Evolutionary conservation across 2,113 vertebrate genomes (phyloP).

Genomic region (Numida meleagris): DNA sequence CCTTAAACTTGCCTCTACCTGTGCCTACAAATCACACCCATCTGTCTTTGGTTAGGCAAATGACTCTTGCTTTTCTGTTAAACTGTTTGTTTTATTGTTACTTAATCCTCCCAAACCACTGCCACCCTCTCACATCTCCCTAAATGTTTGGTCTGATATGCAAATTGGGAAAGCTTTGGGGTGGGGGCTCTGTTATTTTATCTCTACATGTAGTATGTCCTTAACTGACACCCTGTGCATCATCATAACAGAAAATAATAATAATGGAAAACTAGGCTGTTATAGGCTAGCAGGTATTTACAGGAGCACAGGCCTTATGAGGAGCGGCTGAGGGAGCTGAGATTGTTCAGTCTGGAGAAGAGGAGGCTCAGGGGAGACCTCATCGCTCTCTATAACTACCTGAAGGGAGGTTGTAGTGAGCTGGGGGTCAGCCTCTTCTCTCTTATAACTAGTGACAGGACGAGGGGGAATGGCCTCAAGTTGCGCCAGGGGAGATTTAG

Average conservation of each 20-base stretch:
- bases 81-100: slow-evolving; percentile 47
- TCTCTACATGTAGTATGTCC: not conserved
- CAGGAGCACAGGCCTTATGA: too few relatives aligned
- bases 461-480: too few relatives aligned
- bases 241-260: not conserved
- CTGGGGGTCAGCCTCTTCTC: too few relatives aligned
- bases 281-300: not conserved
- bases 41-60: slow-evolving; percentile 41
- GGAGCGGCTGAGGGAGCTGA: too few relatives aligned
- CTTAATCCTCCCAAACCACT: slow-evolving; percentile 28
- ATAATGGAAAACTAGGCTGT: not conserved
- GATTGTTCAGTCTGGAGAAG: too few relatives aligned
- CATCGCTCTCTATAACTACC: too few relatives aligned
- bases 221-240: not conserved
- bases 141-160: not conserved
- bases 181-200: not conserved
- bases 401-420: too few relatives aligned
- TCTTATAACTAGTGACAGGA: too few relatives aligned
- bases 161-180: slow-evolving; percentile 10
- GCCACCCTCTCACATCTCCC: not conserved
- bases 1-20: slow-evolving; percentile 27
- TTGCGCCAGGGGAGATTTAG: too few relatives aligned
- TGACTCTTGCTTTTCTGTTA: slow-evolving; percentile 41
- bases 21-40: slow-evolving; percentile 34
- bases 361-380: too few relatives aligned